Conservation (phyloP, 2,888 invertebrate genomes). For the Aporophyla nigra region DNA sequence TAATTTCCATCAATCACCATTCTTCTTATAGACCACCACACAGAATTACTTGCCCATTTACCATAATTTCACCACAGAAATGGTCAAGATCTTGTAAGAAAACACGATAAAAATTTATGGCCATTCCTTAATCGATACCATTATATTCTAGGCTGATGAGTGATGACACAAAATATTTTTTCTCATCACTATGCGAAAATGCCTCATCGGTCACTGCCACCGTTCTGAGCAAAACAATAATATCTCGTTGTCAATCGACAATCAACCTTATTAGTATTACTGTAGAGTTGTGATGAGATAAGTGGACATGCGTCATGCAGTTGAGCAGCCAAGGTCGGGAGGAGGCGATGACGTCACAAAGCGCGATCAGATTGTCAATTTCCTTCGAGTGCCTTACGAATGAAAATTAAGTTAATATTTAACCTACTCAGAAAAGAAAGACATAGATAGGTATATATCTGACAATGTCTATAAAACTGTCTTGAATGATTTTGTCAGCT, state of each 20-base stretch:
- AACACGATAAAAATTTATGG: slow-evolving; percentile 14
- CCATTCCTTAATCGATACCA: slow-evolving; percentile 9
- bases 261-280: slow-evolving; percentile 4
- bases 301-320: slow-evolving; percentile 60
- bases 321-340: slow-evolving; percentile 63
- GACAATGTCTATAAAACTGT: not conserved
- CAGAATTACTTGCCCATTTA: not conserved
- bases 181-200: slow-evolving; percentile 63
- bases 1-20: not conserved
- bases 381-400: not conserved
- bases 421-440: not conserved
- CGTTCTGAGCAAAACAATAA: slow-evolving; percentile 45
- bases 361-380: slow-evolving; percentile 36
- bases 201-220: slow-evolving; percentile 65
- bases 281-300: slow-evolving; percentile 9
- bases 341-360: slow-evolving; percentile 55
- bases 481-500: not conserved
- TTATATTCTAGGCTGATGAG: slow-evolving; percentile 31
- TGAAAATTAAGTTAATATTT: not conserved
- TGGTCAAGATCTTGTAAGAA: slow-evolving; percentile 9
- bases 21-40: not conserved
- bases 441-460: not conserved
- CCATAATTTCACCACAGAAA: not conserved
- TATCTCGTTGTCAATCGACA: slow-evolving; percentile 20
- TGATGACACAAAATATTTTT: slow-evolving; percentile 38